Base-by-base conservation (phyloP, 1,140 invertebrate genomes). In the Drosophila sp. region DNA sequence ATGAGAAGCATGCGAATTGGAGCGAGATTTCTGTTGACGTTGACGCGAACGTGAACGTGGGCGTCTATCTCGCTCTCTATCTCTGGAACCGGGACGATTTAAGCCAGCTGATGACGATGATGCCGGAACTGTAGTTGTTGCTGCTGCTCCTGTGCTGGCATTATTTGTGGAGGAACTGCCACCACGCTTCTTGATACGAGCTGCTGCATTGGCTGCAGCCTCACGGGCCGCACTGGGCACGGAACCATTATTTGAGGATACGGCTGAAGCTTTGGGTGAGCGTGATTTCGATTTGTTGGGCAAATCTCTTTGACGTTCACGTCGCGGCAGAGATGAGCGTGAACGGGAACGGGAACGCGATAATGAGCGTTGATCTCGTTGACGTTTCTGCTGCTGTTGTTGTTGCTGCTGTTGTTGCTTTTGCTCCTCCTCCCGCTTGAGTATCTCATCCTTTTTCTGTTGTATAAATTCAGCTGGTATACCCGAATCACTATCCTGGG, bases 361-460 rank as follows among this genome's bases (percentile, higher is more conserved):
- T 25, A 27, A 27, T 27, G 44, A 50, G 44, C 44, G 44, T 27
- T 27, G 44, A 50, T 50, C 44, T 10, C 44, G 5, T 8, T 47
- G 44, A 50, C 44, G 44, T 27, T 50, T 50, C 10, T 50, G 44
- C 44, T 47, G 44, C 44, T 47, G 44, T n/a, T 41, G 40, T 17
- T 72, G 57, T 17, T 90, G 80, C 33, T 79, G 74, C 55, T 90
- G 81, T 29, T 80, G 80, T 63, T 84, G 80, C 35, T 72, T 64
- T 47, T 72, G 73, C 54, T 89, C 86, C 92, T 94, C 96, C 94
- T 92, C 95, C 91, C 95, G 93, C 89, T 96, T 97, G 91, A 98
- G 97, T 69, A 99, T 97, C 92, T 99, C 98, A 92, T 98, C 98
- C 93, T 99, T 99, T 91, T 99, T 99, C 92, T 97, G 96, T 91